Base-by-base conservation (phyloP, 2,888 invertebrate genomes). In the Agrochola circellaris region DNA sequence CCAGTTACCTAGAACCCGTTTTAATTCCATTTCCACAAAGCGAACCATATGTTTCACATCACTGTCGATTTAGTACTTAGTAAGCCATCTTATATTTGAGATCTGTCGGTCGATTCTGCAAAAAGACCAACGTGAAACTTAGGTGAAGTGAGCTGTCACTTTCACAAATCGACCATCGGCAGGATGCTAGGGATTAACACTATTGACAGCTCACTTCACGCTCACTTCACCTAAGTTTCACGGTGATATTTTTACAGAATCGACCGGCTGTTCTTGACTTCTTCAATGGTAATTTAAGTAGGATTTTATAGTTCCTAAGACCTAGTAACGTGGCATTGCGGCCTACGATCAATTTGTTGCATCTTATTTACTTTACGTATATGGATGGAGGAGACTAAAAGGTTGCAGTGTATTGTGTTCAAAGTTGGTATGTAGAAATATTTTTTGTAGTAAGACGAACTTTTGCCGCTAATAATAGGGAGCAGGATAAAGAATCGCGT, bases 181-280 rank as follows among this genome's bases (percentile, higher is more conserved):
- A n/a, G n/a, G n/a, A n/a, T n/a, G n/a, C n/a, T n/a, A n/a, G n/a
- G n/a, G n/a, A n/a, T n/a, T n/a, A n/a, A n/a, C n/a, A n/a, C n/a
- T n/a, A n/a, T n/a, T n/a, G n/a, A n/a, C n/a, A n/a, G n/a, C n/a
- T n/a, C n/a, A n/a, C n/a, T n/a, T n/a, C n/a, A n/a, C n/a, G n/a
- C n/a, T n/a, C n/a, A n/a, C n/a, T n/a, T n/a, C n/a, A n/a, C n/a
- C n/a, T n/a, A n/a, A n/a, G n/a, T n/a, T n/a, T n/a, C n/a, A n/a
- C n/a, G n/a, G n/a, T n/a, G n/a, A n/a, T n/a, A n/a, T n/a, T n/a
- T n/a, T n/a, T n/a, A n/a, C n/a, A n/a, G n/a, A n/a, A n/a, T n/a
- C n/a, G n/a, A n/a, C n/a, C n/a, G n/a, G n/a, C n/a, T n/a, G 92
- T 82, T 91, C 93, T 93, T 93, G 93, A 91, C 91, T 91, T 89